A percentile compares a stretch with the other conserved stretches of the same genome.
phyloP scores from a whole-genome alignment of 2,797 vertebrate species.

The Anguilla obscura region DNA sequence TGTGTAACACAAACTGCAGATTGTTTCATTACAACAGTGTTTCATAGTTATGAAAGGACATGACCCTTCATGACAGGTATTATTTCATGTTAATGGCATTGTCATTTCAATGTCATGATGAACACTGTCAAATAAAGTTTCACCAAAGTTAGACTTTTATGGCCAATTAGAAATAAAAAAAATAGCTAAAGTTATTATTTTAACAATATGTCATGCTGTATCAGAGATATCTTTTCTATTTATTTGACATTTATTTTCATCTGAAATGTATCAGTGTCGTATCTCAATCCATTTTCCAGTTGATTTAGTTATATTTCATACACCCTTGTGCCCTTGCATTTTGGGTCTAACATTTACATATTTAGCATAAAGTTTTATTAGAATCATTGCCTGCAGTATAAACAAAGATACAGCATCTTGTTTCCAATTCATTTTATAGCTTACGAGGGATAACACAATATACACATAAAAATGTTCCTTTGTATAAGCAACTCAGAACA shows the following conservation, averaged over 20 bases:
- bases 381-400: not conserved
- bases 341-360: constrained; percentile 11
- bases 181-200: constrained; percentile 74
- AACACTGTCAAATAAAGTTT: not conserved
- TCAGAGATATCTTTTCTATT: not conserved
- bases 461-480: not conserved
- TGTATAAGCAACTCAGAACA: not conserved
- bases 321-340: constrained; percentile 9
- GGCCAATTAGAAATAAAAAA: constrained; percentile 69
- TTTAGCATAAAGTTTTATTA: not conserved
- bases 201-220: constrained; percentile 30
- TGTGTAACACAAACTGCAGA: not conserved
- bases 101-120: not conserved
- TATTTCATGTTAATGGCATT: no score
- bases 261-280: not conserved
- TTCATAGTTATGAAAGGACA: no score
- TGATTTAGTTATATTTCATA: not conserved
- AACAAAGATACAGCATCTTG: not conserved
- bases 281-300: not conserved
- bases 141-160: constrained; percentile 57
- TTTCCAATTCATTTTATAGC: constrained; percentile 11
- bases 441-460: not conserved
- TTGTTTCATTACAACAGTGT: not conserved
- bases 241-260: not conserved
- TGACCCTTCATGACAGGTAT: not conserved